Evolutionary conservation across 1,140 invertebrate genomes (phyloP).

Genomic region (Tetraneura akinire): DNA sequence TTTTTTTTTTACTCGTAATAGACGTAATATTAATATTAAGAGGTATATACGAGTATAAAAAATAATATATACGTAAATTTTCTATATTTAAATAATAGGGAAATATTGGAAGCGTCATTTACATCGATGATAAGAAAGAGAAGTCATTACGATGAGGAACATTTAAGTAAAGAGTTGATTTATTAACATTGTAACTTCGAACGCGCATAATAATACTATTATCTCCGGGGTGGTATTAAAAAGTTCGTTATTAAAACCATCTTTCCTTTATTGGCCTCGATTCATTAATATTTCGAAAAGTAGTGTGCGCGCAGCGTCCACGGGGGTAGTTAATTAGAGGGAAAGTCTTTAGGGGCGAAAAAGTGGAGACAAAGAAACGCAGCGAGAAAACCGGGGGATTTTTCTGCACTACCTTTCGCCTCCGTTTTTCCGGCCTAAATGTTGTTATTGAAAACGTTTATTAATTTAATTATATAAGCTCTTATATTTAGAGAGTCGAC

Average conservation of each 20-base stretch:
- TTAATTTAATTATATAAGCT: conserved; percentile 45
- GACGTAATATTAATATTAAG: too few relatives aligned
- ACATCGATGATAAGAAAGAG: too few relatives aligned
- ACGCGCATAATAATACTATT: background rate
- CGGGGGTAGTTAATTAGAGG: conserved; percentile 3
- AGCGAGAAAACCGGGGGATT: background rate
- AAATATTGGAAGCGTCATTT: too few relatives aligned
- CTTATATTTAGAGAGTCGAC: background rate
- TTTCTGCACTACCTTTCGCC: background rate
- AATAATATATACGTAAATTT: too few relatives aligned
- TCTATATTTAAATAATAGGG: too few relatives aligned
- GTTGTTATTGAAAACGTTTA: conserved; percentile 38
- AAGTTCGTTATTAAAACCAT: conserved; percentile 11
- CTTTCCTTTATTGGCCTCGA: background rate
- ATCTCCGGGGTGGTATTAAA: background rate
- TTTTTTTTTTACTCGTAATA: too few relatives aligned
- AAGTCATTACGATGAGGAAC: too few relatives aligned
- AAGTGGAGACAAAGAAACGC: background rate
- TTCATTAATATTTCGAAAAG: conserved; percentile 25
- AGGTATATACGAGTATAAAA: too few relatives aligned
- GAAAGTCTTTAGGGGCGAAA: background rate
- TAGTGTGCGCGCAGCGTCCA: background rate
- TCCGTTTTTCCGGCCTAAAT: background rate
- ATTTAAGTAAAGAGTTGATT: too few relatives aligned
- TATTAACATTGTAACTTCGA: background rate